phyloP scores from a whole-genome alignment of 2,113 vertebrate species.

The Hippocampus barbouri region DNA sequence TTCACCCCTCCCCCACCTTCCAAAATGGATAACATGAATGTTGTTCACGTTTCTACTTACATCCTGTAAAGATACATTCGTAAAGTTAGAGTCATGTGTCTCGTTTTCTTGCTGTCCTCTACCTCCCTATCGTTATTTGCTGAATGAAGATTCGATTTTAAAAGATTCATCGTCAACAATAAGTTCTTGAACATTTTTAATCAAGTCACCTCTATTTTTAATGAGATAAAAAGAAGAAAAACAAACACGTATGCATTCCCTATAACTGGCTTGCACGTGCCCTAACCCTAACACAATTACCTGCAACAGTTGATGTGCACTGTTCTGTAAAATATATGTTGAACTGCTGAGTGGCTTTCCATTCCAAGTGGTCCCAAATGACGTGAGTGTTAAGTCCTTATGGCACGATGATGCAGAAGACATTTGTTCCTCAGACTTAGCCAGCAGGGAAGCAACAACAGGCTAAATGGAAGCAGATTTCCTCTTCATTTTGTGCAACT shows the following conservation, averaged over 20 bases:
- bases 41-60: conserved; percentile 2
- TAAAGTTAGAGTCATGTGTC: conserved; percentile 13
- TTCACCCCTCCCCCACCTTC: conserved; percentile 39
- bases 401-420: conserved; percentile 49
- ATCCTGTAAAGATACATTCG: conserved; percentile 14
- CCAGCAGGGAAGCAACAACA: conserved; percentile 47
- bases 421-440: conserved; percentile 59
- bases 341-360: conserved; percentile 64
- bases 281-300: conserved; percentile 48
- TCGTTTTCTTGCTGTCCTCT: conserved; percentile 9
- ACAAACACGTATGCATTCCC: conserved; percentile 10
- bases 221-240: not conserved
- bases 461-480: conserved; percentile 59
- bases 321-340: conserved; percentile 63
- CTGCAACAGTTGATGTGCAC: conserved; percentile 62
- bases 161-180: not conserved
- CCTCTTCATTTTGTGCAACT: conserved; percentile 33
- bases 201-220: not conserved
- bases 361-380: conserved; percentile 57
- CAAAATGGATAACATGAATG: conserved; percentile 37
- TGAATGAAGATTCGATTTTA: not conserved
- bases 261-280: conserved; percentile 34
- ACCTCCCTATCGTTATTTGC: not conserved
- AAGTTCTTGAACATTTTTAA: not conserved
- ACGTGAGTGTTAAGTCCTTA: conserved; percentile 60